Evolutionary conservation across 1,140 invertebrate species (phyloP).

Genomic region (Catajapyx aquilonaris): DNA sequence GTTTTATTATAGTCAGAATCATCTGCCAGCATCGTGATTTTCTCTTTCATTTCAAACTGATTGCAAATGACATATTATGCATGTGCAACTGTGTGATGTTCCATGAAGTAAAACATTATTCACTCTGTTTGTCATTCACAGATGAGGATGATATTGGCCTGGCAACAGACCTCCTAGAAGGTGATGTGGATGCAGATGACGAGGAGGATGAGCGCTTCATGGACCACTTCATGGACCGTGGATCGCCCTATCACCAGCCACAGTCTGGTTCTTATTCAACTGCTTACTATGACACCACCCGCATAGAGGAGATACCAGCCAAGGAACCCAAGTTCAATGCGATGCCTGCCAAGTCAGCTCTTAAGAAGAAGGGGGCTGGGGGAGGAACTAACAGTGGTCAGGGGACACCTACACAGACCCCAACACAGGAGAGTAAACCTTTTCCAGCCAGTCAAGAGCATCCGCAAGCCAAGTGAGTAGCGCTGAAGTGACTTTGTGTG

Average conservation of each 20-base stretch:
- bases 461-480: no score
- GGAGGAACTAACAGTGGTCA: conserved; percentile 23
- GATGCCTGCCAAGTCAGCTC: conserved; percentile 71
- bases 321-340: conserved; percentile 60
- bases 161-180: conserved; percentile 6
- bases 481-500: no score
- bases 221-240: background rate
- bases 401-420: conserved; percentile 41
- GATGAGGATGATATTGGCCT: conserved; percentile 2
- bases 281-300: conserved; percentile 49
- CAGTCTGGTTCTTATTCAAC: no score
- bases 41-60: no score
- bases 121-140: no score
- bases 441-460: no score
- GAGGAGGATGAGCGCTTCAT: conserved; percentile 1
- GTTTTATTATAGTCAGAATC: no score
- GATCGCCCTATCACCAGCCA: background rate
- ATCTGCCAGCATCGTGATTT: no score
- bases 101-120: no score
- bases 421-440: conserved; percentile 51
- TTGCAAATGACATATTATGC: no score
- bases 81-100: no score
- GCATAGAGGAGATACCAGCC: conserved; percentile 71
- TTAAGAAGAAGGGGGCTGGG: conserved; percentile 48
- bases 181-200: conserved; percentile 6